These are phyloP conservation scores for Eilema griseolum DNA, from an alignment of 2,888 invertebrate species.

Conservation along the genomic window DNA sequence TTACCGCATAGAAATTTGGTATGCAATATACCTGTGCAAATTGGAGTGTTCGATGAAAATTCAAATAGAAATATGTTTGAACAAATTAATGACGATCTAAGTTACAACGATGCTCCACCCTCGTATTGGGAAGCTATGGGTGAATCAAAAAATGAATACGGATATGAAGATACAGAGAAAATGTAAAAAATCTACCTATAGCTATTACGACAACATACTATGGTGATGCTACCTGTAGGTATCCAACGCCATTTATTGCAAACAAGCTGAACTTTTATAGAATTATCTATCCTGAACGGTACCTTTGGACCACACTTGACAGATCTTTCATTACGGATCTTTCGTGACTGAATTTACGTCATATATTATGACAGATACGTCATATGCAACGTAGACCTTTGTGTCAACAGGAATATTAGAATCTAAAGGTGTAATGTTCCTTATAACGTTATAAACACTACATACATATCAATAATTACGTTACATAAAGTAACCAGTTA, in stretches of 20 bases:
- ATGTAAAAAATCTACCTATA: background rate
- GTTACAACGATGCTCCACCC: constrained; percentile 43
- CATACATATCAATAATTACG: no score
- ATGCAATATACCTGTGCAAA: constrained; percentile 55
- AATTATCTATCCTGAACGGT: background rate
- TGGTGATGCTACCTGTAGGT: background rate
- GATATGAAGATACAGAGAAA: background rate
- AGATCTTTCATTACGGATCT: no score
- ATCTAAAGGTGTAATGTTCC: no score
- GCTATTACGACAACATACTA: no score
- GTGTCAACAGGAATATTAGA: no score
- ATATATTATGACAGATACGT: no score
- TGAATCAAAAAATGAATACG: constrained; percentile 31
- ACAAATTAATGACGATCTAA: background rate
- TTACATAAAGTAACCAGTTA: no score
- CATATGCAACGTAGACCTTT: no score
- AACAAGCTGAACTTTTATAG: no score
- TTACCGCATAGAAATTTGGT: constrained; percentile 54
- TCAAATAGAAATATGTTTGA: background rate
- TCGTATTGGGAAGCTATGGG: constrained; percentile 58
- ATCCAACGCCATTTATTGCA: background rate
- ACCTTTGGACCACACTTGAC: no score
- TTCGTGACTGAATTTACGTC: no score
- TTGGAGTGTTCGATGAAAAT: constrained; percentile 40
- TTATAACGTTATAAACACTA: no score